These are phyloP conservation scores for Crenichthys baileyi DNA, from an alignment of 2,797 vertebrate genomes.

Conservation along the genomic window DNA sequence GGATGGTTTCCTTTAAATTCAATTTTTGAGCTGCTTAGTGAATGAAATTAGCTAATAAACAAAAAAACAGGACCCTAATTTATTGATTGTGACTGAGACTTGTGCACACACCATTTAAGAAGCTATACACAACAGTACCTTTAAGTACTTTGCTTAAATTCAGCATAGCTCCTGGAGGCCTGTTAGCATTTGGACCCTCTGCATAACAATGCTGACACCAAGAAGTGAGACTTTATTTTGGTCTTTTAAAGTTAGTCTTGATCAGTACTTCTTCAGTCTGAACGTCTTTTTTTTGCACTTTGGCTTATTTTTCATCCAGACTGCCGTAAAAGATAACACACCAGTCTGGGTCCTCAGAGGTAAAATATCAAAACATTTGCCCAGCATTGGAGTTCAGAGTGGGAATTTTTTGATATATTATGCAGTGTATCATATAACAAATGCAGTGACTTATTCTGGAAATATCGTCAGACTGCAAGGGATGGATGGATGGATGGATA, in stretches of 20 bases:
- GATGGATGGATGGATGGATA: background rate
- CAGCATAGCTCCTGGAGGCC: background rate
- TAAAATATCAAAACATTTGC: background rate
- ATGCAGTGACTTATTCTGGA: too few relatives aligned
- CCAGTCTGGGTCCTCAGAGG: background rate
- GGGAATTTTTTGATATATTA: too few relatives aligned
- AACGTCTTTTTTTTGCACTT: too few relatives aligned
- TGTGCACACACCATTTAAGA: background rate
- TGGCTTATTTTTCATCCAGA: background rate
- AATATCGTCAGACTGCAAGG: background rate
- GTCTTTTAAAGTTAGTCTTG: background rate
- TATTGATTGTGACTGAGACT: slow-evolving; percentile 2
- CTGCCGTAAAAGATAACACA: background rate
- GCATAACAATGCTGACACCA: background rate
- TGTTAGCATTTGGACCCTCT: background rate
- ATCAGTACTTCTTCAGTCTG: background rate
- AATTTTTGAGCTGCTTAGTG: slow-evolving; percentile 44
- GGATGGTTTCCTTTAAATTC: slow-evolving; percentile 22
- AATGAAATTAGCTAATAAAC: slow-evolving; percentile 20
- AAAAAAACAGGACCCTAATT: slow-evolving; percentile 8
- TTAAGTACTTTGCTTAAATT: background rate
- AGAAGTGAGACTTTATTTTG: background rate
- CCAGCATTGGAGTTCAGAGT: background rate
- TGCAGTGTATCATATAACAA: too few relatives aligned
- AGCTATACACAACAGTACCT: background rate